These are phyloP conservation scores for Conus betulinus DNA, from an alignment of 1,140 invertebrate genomes.

Conservation along the genomic window DNA sequence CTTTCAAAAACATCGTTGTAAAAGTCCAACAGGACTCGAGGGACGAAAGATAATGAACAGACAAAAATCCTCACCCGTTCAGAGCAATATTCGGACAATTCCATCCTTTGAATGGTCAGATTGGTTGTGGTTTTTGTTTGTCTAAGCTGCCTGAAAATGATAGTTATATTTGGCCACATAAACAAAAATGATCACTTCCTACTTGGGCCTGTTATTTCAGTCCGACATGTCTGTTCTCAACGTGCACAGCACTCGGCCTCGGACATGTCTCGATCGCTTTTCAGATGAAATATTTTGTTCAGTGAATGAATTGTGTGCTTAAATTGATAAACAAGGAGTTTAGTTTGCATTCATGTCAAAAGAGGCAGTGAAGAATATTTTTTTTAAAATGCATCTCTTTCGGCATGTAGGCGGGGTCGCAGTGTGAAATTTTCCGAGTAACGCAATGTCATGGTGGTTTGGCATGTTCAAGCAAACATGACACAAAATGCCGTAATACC, in stretches of 20 bases:
- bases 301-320: background rate
- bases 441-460: constrained; percentile 20
- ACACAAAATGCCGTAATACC: constrained; percentile 20
- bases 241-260: background rate
- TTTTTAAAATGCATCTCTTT: background rate
- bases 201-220: background rate
- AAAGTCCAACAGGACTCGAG: constrained; percentile 18
- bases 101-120: background rate
- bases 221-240: constrained; percentile 17
- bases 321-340: background rate
- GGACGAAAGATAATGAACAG: constrained; percentile 25
- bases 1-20: constrained; percentile 16
- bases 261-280: background rate
- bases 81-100: constrained; percentile 13
- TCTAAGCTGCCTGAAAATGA: background rate
- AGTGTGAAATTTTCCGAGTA: background rate
- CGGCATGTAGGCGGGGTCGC: constrained; percentile 12
- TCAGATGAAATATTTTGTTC: background rate
- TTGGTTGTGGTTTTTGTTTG: background rate
- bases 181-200: background rate
- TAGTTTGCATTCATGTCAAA: background rate
- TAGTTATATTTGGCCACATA: background rate
- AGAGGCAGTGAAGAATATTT: no score
- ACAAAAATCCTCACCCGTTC: constrained; percentile 18
- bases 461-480: constrained; percentile 17